These are phyloP conservation scores for Upupa epops DNA, from an alignment of 2,113 vertebrate genomes.

Conservation along the genomic window DNA sequence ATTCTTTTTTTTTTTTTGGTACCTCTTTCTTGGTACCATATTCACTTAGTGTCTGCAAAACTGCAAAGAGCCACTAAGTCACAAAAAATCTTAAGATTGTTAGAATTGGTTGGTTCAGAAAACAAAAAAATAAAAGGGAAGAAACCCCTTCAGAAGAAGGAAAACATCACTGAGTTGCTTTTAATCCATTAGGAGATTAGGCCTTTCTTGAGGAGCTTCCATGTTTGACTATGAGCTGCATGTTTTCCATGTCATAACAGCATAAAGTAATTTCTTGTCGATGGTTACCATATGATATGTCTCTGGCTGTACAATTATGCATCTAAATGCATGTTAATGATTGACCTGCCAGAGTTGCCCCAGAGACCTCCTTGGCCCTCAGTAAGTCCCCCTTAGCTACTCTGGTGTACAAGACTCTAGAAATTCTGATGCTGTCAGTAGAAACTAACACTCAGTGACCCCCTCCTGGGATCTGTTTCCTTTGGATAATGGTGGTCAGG, in stretches of 20 bases:
- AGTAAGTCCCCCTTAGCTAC: background rate
- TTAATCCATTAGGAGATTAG: background rate
- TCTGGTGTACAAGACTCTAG: background rate
- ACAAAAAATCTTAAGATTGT: background rate
- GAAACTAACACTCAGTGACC: rapidly evolving
- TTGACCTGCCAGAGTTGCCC: background rate
- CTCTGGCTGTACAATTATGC: background rate
- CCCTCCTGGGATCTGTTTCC: rapidly evolving
- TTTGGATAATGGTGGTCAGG: background rate
- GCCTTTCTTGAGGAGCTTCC: no score
- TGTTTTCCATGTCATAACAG: background rate
- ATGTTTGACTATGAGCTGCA: background rate
- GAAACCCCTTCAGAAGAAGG: background rate
- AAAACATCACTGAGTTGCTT: background rate
- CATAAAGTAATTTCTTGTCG: background rate
- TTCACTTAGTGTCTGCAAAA: background rate
- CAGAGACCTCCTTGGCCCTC: background rate
- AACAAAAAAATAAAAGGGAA: background rate
- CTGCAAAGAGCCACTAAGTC: background rate
- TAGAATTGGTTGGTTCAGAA: background rate
- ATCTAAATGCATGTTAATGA: background rate
- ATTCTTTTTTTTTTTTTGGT: background rate
- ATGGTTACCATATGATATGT: background rate
- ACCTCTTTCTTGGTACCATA: rapidly evolving
- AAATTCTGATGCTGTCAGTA: background rate